Evolutionary conservation across 2,888 invertebrate species (phyloP), one percentile per base, ranked within the genome.

Genomic region (Criorhina ranunculi): DNA sequence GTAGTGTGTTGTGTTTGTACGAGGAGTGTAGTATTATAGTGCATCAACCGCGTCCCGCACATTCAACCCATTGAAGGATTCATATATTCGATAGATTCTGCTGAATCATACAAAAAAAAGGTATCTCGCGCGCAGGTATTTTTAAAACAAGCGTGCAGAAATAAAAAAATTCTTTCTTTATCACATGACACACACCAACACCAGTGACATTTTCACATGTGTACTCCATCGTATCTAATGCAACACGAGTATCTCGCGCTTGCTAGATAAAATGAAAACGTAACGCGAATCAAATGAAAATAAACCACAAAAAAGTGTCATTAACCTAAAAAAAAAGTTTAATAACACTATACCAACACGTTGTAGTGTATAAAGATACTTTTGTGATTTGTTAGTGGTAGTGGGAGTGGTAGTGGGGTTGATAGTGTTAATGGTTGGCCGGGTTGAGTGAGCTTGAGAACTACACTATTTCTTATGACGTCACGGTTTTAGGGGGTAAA

Each of bases 231-330:
- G 24, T 4, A n/a, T 51, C 57, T 59, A 49, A 60, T 72, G 70
- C 70, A 72, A 51, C 40, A 24, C 7, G 11, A 31, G 40, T 15
- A 37, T 40, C 66, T 42, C 42, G 33, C 33, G 33, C 33, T 42
- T 7, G 37, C 17, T 42, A 67, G 46, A 66, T 66, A 66, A 57
- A 24, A 55, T 24, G 19, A 64, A 66, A 62, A 69, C 60, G 53
- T 44, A 29, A 67, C 67, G 33, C 55, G 19, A 59, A 49, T 79
- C 29, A 37, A 51, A 53, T 67, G 59, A 60, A 73, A 73, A 80
- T 53, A 73, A 69, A 81, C 19, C 69, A 35, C 49, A 57, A 57
- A 80, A 69, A 81, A 70, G 69, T 81, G 76, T 76, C 81, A 76
- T 76, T 81, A 81, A 81, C 81, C 80, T 59, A 73, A 76, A 76